A percentile compares a stretch with the other conserved stretches of the same genome.
These are phyloP conservation scores for Prostheceraeus crozeri DNA, from an alignment of 2,888 invertebrate genomes.

Conservation along the genomic window DNA sequence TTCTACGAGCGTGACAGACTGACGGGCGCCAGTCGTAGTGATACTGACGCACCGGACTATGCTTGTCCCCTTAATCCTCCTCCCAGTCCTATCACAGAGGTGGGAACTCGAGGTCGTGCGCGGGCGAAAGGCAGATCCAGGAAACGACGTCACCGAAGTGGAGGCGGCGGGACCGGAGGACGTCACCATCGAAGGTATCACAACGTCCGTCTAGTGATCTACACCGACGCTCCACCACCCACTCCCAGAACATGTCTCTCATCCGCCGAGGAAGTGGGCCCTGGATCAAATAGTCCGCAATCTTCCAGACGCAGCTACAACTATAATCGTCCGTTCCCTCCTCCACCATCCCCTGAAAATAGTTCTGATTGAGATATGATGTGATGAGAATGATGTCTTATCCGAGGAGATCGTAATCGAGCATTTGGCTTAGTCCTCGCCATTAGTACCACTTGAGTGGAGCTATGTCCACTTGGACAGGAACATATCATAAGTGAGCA, in stretches of 20 bases:
- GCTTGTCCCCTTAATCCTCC: neutral
- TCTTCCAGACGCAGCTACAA: neutral
- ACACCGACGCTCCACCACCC: neutral
- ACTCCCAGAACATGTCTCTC: neutral
- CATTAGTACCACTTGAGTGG: no score
- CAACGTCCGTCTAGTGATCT: conserved; percentile 1
- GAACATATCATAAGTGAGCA: no score
- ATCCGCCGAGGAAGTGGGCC: neutral
- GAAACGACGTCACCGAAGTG: neutral
- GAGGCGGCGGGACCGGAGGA: neutral
- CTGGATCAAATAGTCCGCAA: neutral
- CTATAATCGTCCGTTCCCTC: neutral
- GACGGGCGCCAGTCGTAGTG: no score
- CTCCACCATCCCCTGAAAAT: conserved; percentile 4
- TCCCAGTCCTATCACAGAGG: conserved; percentile 4
- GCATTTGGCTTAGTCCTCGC: no score
- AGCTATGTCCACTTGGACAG: no score
- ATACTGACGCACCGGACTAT: no score
- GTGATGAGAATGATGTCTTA: conserved; percentile 15
- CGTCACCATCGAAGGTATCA: neutral
- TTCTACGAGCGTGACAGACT: no score
- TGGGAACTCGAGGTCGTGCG: neutral
- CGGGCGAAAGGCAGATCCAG: neutral
- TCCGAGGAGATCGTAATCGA: conserved; percentile 5
- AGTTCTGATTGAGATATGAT: conserved; percentile 5